Base-by-base conservation (phyloP, 2,888 invertebrate genomes). In the Epinotia brunnichana region DNA sequence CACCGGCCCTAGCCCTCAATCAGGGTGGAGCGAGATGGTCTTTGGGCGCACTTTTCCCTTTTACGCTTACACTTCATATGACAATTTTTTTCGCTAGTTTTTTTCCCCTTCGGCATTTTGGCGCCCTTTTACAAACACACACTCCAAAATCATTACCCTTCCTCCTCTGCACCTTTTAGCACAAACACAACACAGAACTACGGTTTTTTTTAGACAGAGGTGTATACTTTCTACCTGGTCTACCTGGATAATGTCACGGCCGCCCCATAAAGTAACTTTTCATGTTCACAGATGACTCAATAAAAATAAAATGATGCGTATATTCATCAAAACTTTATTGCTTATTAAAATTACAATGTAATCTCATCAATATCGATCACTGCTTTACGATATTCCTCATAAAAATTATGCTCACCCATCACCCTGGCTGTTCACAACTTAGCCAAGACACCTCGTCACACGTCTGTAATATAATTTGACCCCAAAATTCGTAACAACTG, bases 291-390 rank as follows among this genome's bases (percentile, higher is more conserved):
- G n/a, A 57, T 24, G 57, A 57, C 44, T 57, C 39, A 63, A 41
- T 62, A 63, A 63, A 62, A 48, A 69, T 69, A 73, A 53, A 69
- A 59, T 4, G 59, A 59, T 41, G 39, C 21, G 48, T 39, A 59
- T 69, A 35, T 41, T 44, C 59, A 59, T 73, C 39, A 59, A 63
- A 29, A 11, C 24, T 63, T 63, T 59, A 73, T 24, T 54, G 39
- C 56, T 56, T 63, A 69, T 70, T 64, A 69, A 69, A 69, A 63
- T 59, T 69, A 53, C 59, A 72, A 72, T 62, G 68, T 54, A 72
- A 72, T 39, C 62, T 24, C 62, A 68, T 67, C 35, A 54, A 67
- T 67, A 44, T 72, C 54, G 67, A 66, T 56, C 35, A 48, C 19
- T 3, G 29, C 39, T 63, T 72, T 73, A 69, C 57, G 68, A 64